These are phyloP conservation scores for Crypturellus undulatus DNA, from an alignment of 2,113 vertebrate species.

Conservation along the genomic window DNA sequence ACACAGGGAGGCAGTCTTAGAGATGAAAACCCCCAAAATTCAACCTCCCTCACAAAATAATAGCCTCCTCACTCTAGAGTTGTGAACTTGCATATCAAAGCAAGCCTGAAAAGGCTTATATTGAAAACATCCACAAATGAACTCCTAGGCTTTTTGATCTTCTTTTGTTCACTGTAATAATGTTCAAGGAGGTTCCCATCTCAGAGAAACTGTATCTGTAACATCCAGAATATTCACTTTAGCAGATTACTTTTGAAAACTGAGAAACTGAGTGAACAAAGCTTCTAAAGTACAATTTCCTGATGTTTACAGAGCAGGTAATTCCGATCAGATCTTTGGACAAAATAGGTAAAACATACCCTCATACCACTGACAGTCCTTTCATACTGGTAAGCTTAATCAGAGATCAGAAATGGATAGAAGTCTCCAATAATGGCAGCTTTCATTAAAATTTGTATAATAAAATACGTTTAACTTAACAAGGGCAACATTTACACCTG, in stretches of 20 bases:
- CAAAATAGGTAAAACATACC: background rate
- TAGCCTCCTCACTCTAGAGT: background rate
- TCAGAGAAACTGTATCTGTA: background rate
- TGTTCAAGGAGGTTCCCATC: background rate
- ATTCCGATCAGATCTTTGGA: background rate
- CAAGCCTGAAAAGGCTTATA: background rate
- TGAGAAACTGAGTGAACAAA: background rate
- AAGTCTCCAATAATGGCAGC: background rate
- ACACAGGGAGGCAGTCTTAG: background rate
- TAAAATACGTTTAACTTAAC: background rate
- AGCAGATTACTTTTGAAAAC: background rate
- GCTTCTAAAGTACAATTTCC: background rate
- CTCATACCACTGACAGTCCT: background rate
- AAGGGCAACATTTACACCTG: background rate
- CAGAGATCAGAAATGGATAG: background rate
- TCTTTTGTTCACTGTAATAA: background rate
- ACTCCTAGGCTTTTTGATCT: background rate
- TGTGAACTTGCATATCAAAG: background rate
- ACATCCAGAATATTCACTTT: background rate
- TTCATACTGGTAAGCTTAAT: background rate
- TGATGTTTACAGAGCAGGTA: background rate
- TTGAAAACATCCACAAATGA: background rate
- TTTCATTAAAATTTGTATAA: background rate
- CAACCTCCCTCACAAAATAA: background rate
- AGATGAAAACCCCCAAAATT: background rate